Conservation (phyloP, 2,797 vertebrate species). For the Leptoclinus maculatus region DNA sequence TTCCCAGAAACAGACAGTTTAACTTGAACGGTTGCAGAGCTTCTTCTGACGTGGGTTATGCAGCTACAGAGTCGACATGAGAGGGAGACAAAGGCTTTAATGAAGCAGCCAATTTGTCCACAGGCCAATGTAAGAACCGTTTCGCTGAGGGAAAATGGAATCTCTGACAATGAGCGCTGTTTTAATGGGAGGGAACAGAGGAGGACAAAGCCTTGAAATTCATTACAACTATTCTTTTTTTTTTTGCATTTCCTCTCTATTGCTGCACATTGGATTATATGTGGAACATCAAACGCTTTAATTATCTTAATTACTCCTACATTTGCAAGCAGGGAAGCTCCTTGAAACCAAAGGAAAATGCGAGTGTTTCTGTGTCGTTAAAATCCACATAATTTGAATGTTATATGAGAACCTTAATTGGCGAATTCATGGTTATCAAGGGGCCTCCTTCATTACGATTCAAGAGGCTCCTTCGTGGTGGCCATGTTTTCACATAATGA, state of each 20-base stretch:
- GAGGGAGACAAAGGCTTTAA: conserved; percentile 34
- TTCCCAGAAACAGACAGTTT: conserved; percentile 3
- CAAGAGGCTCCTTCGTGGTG: conserved; percentile 70
- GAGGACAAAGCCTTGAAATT: conserved; percentile 65
- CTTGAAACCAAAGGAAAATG: conserved; percentile 71
- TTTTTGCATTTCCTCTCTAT: conserved; percentile 43
- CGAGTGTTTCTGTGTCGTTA: conserved; percentile 68
- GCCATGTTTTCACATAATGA: conserved; percentile 75
- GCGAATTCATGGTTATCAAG: conserved; percentile 78
- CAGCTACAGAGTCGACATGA: neutral
- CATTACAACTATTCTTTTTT: conserved; percentile 53
- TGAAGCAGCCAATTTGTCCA: conserved; percentile 32
- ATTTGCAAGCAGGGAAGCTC: conserved; percentile 70
- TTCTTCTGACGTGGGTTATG: neutral
- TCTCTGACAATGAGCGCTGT: conserved; percentile 39
- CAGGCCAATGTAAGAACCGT: conserved; percentile 16
- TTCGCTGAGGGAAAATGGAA: conserved; percentile 24
- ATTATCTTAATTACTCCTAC: conserved; percentile 83
- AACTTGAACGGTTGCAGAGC: neutral
- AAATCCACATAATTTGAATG: conserved; percentile 81
- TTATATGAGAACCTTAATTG: conserved; percentile 77
- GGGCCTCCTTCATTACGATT: conserved; percentile 75
- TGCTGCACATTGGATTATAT: conserved; percentile 67
- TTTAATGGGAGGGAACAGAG: conserved; percentile 39
- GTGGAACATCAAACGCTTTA: conserved; percentile 81